Conservation (phyloP, 2,113 vertebrate genomes). For the Semicossyphus pulcher region DNA sequence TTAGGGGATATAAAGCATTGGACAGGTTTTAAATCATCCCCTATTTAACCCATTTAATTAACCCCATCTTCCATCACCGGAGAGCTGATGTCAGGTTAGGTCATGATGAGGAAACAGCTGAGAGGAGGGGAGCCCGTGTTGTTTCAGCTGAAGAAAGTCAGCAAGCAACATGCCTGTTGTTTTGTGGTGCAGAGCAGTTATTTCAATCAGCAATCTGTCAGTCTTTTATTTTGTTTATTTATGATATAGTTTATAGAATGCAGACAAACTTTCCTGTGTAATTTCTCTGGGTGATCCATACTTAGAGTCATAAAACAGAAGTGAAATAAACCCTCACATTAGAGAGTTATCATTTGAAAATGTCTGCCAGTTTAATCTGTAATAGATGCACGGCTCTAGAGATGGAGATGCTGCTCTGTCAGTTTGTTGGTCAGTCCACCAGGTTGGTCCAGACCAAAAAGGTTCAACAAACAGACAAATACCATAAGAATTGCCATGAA, state of each 20-base stretch:
- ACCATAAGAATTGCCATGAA: too few relatives aligned
- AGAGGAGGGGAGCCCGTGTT: neutral
- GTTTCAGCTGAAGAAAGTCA: neutral
- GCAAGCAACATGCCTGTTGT: neutral
- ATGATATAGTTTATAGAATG: neutral
- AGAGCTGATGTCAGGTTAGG: conserved; percentile 1
- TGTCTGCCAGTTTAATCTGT: neutral
- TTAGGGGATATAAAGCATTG: neutral
- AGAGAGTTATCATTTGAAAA: neutral
- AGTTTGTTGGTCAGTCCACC: too few relatives aligned
- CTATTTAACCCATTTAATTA: conserved; percentile 51
- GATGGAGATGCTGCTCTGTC: too few relatives aligned
- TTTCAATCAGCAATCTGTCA: neutral
- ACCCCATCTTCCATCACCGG: conserved; percentile 2
- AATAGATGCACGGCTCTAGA: too few relatives aligned
- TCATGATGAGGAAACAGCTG: neutral
- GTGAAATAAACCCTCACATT: too few relatives aligned
- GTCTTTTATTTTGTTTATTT: neutral
- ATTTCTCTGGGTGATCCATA: too few relatives aligned
- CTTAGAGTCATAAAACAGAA: too few relatives aligned
- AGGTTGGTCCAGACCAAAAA: too few relatives aligned
- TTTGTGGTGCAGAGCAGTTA: neutral
- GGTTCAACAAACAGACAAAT: too few relatives aligned
- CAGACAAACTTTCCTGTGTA: too few relatives aligned
- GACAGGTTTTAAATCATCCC: conserved; percentile 48